phyloP scores from a whole-genome alignment of 2,888 invertebrate species.

The Lottia gigantea region DNA sequence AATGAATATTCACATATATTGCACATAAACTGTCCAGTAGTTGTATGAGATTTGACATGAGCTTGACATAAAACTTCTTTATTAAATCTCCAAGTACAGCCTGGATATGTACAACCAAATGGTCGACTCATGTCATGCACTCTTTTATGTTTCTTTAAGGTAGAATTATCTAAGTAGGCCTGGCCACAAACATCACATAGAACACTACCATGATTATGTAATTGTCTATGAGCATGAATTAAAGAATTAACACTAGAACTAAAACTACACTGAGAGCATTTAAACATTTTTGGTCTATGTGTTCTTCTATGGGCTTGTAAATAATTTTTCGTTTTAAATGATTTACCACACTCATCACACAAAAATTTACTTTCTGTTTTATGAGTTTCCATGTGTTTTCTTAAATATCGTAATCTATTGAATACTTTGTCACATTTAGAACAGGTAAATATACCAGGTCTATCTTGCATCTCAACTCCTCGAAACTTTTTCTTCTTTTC shows the following conservation, averaged over 20 bases:
- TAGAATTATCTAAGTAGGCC: constrained; percentile 62
- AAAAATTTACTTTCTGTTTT: constrained; percentile 47
- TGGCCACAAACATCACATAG: constrained; percentile 62
- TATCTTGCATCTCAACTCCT: constrained; percentile 53
- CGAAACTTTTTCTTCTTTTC: constrained; percentile 32
- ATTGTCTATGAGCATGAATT: constrained; percentile 62
- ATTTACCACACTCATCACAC: constrained; percentile 61
- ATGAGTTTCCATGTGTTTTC: constrained; percentile 53
- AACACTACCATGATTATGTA: constrained; percentile 59
- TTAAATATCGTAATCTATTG: constrained; percentile 52
- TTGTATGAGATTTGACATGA: constrained; percentile 56
- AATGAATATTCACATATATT: constrained; percentile 57
- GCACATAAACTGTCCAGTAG: constrained; percentile 58
- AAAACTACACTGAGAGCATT: constrained; percentile 63
- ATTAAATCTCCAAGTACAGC: constrained; percentile 63
- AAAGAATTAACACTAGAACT: constrained; percentile 53
- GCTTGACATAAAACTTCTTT: constrained; percentile 59
- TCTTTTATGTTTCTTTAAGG: constrained; percentile 59
- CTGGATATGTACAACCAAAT: constrained; percentile 56
- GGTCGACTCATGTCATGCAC: constrained; percentile 62
- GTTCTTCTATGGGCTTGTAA: constrained; percentile 51
- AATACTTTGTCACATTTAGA: constrained; percentile 57
- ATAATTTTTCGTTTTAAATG: constrained; percentile 57
- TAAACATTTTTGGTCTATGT: constrained; percentile 50
- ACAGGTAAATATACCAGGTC: constrained; percentile 52